phyloP scores from a whole-genome alignment of 1,140 invertebrate genomes.

The Agraylea sexmaculata region DNA sequence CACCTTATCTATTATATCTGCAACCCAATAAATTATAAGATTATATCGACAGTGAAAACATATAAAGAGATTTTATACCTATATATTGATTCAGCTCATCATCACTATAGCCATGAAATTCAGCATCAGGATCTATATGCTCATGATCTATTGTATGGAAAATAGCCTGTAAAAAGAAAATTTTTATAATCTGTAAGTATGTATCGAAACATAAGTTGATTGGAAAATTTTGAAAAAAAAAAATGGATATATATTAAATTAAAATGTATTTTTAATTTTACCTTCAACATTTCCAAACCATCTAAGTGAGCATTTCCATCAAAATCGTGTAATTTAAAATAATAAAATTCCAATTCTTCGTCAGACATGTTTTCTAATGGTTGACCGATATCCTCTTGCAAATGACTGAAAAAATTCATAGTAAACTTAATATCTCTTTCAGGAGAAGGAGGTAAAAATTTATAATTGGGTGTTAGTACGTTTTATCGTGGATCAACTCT shows the following conservation, averaged over 20 bases:
- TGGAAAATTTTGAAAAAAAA: background rate
- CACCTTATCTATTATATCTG: constrained; percentile 70
- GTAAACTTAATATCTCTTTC: background rate
- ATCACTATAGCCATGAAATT: constrained; percentile 24
- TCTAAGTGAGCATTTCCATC: constrained; percentile 71
- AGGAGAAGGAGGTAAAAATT: background rate
- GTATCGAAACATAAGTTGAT: background rate
- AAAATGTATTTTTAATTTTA: constrained; percentile 29
- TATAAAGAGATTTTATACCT: constrained; percentile 26
- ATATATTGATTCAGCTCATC: constrained; percentile 37
- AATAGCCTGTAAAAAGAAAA: constrained; percentile 38
- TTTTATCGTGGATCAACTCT: constrained; percentile 53
- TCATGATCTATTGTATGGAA: constrained; percentile 49
- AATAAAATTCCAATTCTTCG: constrained; percentile 59
- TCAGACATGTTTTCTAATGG: constrained; percentile 51
- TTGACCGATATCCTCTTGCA: constrained; percentile 60
- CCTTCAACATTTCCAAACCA: constrained; percentile 62
- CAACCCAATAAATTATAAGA: constrained; percentile 21
- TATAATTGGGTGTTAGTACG: constrained; percentile 32
- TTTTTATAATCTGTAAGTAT: constrained; percentile 5
- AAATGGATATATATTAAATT: background rate
- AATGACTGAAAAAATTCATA: constrained; percentile 46
- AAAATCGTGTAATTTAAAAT: constrained; percentile 63
- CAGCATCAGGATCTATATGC: constrained; percentile 22
- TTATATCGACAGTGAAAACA: constrained; percentile 4